A percentile compares a stretch with the other conserved stretches of the same genome.
These are phyloP conservation scores for Ommatoiulus sabulosus DNA, from an alignment of 2,888 invertebrate genomes.

Conservation along the genomic window DNA sequence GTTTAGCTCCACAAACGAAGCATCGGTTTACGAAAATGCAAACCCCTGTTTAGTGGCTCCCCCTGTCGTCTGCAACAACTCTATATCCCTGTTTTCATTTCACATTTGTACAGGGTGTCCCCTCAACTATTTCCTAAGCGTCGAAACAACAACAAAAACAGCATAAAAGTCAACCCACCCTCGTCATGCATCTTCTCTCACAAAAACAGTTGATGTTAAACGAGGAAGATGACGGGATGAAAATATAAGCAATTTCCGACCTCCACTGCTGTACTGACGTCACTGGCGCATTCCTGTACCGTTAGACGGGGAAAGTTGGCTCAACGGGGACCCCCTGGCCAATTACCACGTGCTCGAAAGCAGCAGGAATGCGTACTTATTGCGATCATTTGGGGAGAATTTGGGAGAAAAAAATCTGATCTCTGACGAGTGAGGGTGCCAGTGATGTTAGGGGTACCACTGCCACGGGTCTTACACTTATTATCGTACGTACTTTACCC, in stretches of 20 bases:
- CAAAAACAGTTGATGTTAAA: not conserved
- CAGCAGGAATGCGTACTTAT: not conserved
- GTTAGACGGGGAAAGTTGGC: slow-evolving; percentile 1
- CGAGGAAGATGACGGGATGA: not conserved
- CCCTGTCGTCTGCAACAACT: no score
- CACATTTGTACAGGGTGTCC: not conserved
- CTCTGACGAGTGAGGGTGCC: slow-evolving; percentile 20
- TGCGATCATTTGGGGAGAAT: slow-evolving; percentile 16
- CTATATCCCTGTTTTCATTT: no score
- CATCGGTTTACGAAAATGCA: no score
- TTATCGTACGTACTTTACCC: not conserved
- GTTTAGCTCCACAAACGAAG: no score
- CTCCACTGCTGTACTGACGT: slow-evolving; percentile 13
- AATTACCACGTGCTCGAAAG: slow-evolving; percentile 24
- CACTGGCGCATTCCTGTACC: slow-evolving; percentile 24
- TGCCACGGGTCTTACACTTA: not conserved
- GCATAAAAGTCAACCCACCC: not conserved
- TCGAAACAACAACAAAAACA: not conserved
- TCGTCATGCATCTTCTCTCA: not conserved
- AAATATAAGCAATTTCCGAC: slow-evolving; percentile 44
- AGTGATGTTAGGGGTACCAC: not conserved
- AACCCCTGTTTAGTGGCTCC: no score
- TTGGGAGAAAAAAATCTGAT: not conserved
- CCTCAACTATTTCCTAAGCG: not conserved
- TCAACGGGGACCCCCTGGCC: not conserved